A percentile compares a stretch with the other conserved stretches of the same genome.
These are phyloP conservation scores for Xenopus laevis DNA, from an alignment of 2,113 vertebrate genomes.

Conservation along the genomic window DNA sequence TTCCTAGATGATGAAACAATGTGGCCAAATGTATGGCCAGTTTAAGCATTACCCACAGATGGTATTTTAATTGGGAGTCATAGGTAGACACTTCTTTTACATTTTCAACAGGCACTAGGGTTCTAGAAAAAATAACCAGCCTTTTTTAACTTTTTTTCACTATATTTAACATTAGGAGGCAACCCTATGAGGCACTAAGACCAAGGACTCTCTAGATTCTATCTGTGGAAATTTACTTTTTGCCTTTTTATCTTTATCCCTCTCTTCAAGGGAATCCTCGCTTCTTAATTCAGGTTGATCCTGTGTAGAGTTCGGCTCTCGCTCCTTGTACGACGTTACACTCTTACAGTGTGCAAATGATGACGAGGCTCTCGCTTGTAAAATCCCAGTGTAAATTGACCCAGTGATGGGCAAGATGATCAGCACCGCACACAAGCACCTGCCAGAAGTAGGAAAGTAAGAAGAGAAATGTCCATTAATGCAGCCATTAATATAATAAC, in stretches of 20 bases:
- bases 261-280: neutral
- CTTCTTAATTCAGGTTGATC: constrained; percentile 14
- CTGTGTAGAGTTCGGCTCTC: neutral
- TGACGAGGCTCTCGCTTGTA: constrained; percentile 34
- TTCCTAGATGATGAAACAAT: too few relatives aligned
- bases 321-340: constrained; percentile 16
- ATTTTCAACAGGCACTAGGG: too few relatives aligned
- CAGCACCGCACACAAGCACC: constrained; percentile 65
- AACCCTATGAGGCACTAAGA: too few relatives aligned
- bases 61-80: too few relatives aligned
- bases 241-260: neutral
- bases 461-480: neutral
- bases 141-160: too few relatives aligned
- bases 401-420: constrained; percentile 65
- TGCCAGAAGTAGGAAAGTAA: constrained; percentile 48
- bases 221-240: constrained; percentile 16
- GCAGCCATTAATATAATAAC: neutral
- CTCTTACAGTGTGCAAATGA: constrained; percentile 17
- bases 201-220: too few relatives aligned
- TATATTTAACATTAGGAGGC: too few relatives aligned
- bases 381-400: constrained; percentile 57
- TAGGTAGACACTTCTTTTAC: too few relatives aligned
- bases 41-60: too few relatives aligned
- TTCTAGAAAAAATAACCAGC: too few relatives aligned
- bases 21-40: too few relatives aligned